Evolutionary conservation across 2,113 vertebrate species (phyloP), one percentile per base, ranked within the genome.

Genomic region (Apeltes quadracus): DNA sequence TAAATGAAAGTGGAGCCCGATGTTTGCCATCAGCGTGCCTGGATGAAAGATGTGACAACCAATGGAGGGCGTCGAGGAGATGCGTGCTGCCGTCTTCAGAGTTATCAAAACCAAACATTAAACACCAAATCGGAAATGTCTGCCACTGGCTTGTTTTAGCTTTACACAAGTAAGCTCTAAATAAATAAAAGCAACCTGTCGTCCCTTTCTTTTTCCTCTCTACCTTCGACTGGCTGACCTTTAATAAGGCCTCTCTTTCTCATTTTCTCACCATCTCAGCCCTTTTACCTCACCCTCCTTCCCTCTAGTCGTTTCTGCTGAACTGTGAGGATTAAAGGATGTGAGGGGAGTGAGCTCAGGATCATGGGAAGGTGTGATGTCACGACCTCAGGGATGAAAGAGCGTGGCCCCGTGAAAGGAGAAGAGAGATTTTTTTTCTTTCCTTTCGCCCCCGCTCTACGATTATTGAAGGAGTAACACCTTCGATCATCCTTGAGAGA

Each of bases 311-410:
- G 29, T 62, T 63, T 71, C 70, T 55, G 75, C 67, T 72, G 61
- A 80, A 53, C 74, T 70, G 76, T 66, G 71, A 87, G 66, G 75
- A 72, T 41, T 41, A 83, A 46, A 13, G 72, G 58, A 78, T 44
- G 70, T 69, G 76, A 78, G 44, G 3, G 9, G 20, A 50, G 14
- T 14, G n/a, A 48, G 15, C 73, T 71, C 0, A 0, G 55, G 57
- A 75, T 80, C 57, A 66, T 34, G 38, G 54, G 62, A 73, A 83
- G 73, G 88, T 81, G 76, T 81, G 81, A 86, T 61, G 59, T 61
- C n/a, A 2, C 59, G 81, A 75, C 72, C 67, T 79, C 34, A 0
- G 69, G 65, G 67, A 75, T 61, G 48, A 87, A 62, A 48, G 39
- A 75, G 61, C 39, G 11, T 14, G 58, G 43, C 50, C 62, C 12